Evolutionary conservation across 2,797 vertebrate species (phyloP), one percentile per base, ranked within the genome.

Genomic region (Helostoma temminkii): DNA sequence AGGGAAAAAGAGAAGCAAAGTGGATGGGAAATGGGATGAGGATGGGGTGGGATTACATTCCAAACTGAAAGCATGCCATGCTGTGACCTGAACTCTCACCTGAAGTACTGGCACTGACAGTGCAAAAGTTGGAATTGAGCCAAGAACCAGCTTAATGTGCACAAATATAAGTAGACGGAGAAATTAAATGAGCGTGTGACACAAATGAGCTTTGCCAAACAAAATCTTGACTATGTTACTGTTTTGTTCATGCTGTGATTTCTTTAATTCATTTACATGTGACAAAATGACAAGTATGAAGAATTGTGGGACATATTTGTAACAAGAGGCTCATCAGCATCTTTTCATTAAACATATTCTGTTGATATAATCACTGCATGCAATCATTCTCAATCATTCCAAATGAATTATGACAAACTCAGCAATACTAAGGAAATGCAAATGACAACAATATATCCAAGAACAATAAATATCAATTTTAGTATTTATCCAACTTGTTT

Each of bases 121-220:
- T 76, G 94, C 93, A 95, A 96, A 96, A 90, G 92, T 93, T 91
- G 94, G 92, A 88, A 96, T 93, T 94, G 89, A 92, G 91, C 94
- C 93, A 85, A 94, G 85, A 92, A 85, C 86, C 82, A 89, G 91
- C 93, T 95, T 92, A 68, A 90, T 77, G 79, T 82, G 80, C 70
- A 84, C 66, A 74, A 75, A 80, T 83, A 89, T 45, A 85, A 76
- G 80, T 68, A 82, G 39, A 90, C 87, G 82, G 82, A 85, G 64
- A 89, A 84, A 81, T 76, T 50, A 72, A 87, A 91, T 69, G 76
- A 85, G 71, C 56, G 36, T 62, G 71, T 54, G 74, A 71, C 74
- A 80, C 36, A 16, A 37, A 34, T 8, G 7, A n/a, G n/a, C n/a
- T n/a, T 82, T 43, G 63, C 19, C 54, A 81, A 82, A 60, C 52